Base-by-base conservation (phyloP, 2,888 invertebrate genomes). In the Andrena minutula region DNA sequence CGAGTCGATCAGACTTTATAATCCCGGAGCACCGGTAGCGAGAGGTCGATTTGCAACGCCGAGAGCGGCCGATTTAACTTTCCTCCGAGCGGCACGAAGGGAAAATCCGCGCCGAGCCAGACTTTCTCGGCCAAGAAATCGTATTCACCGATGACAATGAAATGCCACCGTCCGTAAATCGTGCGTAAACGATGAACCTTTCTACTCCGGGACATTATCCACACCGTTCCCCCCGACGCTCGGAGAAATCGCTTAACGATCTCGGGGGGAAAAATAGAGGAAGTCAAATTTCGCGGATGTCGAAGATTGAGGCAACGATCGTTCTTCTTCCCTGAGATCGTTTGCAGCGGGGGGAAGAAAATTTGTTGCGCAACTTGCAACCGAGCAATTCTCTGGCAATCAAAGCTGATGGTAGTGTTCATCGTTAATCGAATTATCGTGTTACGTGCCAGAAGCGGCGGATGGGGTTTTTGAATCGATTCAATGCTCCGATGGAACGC, bases 1-100 rank as follows among this genome's bases (percentile, higher is more conserved):
- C 88, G 85, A 87, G 86, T 84, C 86, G 86, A 88, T 84, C 75
- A 71, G 73, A 79, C 85, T 79, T 87, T 82, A 80, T 64, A 83
- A 81, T 82, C 72, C 61, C 41, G 23, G 61, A 28, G 60, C 71
- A 66, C 65, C 56, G 77, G 77, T 75, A 80, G 73, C 75, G 65
- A 53, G 47, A 66, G 64, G 58, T 32, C 70, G 69, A 79, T 79
- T 75, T 73, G 66, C 68, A 74, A 58, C 26, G 61, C n/a, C 32
- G 41, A 51, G 35, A 75, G 75, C 53, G 66, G 71, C 47, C 68
- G 61, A 79, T 81, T 79, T 82, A 77, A 76, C 81, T 80, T 83
- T 86, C 75, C 69, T 75, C 10, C 28, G n/a, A 23, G 70, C n/a
- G 28, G 51, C 47, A 53, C 32, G 32, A 32, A 56, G 41, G 51